Evolutionary conservation across 2,113 vertebrate genomes (phyloP).

Genomic region (Odontesthes bonariensis): DNA sequence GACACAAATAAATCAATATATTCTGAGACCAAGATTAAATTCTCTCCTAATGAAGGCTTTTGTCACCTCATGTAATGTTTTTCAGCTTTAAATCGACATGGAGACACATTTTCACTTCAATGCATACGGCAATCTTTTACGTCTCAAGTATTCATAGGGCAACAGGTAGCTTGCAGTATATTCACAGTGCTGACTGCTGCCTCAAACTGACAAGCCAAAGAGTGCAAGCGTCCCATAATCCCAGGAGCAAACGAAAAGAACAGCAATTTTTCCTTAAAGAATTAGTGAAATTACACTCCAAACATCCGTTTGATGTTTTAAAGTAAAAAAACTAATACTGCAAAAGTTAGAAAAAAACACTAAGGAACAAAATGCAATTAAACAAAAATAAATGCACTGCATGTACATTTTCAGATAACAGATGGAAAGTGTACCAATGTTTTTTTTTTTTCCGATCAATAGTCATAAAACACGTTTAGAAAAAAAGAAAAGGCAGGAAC

Average conservation of each 20-base stretch:
- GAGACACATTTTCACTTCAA: neutral
- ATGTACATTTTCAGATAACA: neutral
- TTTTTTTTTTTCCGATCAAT: conserved; percentile 11
- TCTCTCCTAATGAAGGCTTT: neutral
- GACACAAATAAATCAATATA: neutral
- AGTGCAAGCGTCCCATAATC: neutral
- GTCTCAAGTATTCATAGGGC: neutral
- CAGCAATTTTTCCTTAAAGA: neutral
- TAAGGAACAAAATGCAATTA: neutral
- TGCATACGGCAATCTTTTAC: neutral
- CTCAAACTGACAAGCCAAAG: neutral
- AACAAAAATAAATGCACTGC: neutral
- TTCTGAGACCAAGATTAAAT: neutral
- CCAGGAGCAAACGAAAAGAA: neutral
- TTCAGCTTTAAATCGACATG: neutral
- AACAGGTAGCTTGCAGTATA: neutral
- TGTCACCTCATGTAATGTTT: too few species aligned
- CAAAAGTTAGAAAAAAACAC: neutral
- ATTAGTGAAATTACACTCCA: neutral
- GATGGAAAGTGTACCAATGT: neutral
- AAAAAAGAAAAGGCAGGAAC: neutral
- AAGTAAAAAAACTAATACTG: neutral
- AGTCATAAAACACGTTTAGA: neutral
- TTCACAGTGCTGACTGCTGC: neutral
- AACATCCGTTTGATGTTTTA: neutral